These are phyloP conservation scores for Pitta sordida DNA, from an alignment of 2,113 vertebrate genomes.

Conservation along the genomic window DNA sequence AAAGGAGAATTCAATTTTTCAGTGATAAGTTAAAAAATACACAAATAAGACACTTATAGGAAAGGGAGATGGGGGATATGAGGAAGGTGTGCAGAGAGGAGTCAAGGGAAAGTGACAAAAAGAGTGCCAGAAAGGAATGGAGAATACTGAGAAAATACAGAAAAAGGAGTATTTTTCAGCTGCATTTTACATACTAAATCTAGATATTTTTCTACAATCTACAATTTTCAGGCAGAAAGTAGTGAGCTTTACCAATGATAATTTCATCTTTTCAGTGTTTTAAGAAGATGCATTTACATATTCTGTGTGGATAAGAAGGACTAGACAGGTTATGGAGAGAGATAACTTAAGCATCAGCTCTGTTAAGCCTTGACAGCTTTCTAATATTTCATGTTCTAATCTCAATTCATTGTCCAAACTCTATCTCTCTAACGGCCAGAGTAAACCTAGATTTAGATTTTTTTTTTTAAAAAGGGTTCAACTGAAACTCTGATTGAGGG, in stretches of 20 bases:
- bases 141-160: not conserved
- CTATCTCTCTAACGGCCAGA: not conserved
- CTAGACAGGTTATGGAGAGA: not conserved
- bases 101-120: not conserved
- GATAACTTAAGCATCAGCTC: not conserved
- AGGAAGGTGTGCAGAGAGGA: too few species aligned
- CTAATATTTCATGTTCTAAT: conserved; percentile 4
- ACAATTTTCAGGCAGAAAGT: not conserved
- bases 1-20: conserved; percentile 24
- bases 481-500: not conserved
- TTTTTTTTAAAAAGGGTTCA: not conserved
- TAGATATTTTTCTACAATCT: not conserved
- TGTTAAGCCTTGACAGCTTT: not conserved
- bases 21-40: not conserved
- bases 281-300: conserved; percentile 12
- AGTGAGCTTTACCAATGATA: not conserved
- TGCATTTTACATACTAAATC: not conserved
- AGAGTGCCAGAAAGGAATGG: not conserved
- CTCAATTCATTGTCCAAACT: conserved; percentile 1
- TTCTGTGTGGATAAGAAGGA: not conserved
- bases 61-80: not conserved
- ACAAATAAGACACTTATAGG: not conserved
- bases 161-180: not conserved
- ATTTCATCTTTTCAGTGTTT: not conserved
- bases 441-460: conserved; percentile 34